phyloP scores from a whole-genome alignment of 2,113 vertebrate genomes.

The Raja brachyura region DNA sequence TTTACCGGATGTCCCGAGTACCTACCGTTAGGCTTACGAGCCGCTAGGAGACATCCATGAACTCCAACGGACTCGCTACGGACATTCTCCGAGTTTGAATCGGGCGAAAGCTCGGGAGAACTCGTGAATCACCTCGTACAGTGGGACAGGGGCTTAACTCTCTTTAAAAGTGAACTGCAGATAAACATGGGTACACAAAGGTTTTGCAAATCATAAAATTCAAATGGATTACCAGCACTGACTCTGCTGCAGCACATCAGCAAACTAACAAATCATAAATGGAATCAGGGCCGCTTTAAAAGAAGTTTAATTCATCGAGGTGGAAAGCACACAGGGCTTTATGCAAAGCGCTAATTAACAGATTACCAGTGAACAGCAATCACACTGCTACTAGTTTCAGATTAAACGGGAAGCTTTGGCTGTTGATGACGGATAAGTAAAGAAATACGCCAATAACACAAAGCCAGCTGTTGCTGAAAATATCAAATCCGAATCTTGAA shows the following conservation, averaged over 20 bases:
- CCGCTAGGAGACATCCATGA: too few species aligned
- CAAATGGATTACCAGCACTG: background rate
- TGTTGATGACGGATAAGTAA: background rate
- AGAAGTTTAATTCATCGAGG: background rate
- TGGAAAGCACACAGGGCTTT: background rate
- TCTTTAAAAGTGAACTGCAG: background rate
- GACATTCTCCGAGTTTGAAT: too few species aligned
- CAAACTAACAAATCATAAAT: background rate
- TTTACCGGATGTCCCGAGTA: too few species aligned
- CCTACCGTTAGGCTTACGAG: too few species aligned
- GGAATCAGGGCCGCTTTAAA: background rate
- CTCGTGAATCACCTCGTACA: too few species aligned
- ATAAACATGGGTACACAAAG: background rate
- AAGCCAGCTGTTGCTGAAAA: background rate
- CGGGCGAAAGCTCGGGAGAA: too few species aligned
- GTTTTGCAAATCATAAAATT: background rate
- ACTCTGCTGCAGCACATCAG: background rate
- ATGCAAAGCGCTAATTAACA: background rate
- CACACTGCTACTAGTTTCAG: background rate
- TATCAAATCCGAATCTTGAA: background rate
- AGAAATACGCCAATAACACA: background rate
- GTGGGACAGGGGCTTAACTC: too few species aligned
- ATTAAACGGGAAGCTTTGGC: background rate
- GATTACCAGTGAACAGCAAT: conserved; percentile 12
- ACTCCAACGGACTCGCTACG: too few species aligned